phyloP scores from a whole-genome alignment of 2,797 vertebrate species.

The Manis pentadactyla region DNA sequence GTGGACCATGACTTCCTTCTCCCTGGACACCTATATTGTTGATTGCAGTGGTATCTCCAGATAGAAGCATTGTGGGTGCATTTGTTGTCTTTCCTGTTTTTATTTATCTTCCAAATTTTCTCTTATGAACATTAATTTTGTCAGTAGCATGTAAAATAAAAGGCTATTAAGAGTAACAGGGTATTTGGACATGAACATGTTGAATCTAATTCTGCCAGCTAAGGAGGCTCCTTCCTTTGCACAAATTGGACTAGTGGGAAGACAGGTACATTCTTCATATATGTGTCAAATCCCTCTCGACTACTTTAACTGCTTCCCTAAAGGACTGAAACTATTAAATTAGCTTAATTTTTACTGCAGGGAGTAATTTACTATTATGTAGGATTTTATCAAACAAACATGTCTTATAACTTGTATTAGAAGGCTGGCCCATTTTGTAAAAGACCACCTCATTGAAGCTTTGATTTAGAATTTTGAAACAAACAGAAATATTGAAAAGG shows the following conservation, averaged over 20 bases:
- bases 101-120: neutral
- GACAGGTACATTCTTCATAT: neutral
- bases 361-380: neutral
- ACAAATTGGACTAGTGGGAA: neutral
- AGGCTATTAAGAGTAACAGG: neutral
- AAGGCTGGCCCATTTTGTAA: neutral
- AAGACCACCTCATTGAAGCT: neutral
- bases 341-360: slow-evolving; percentile 44
- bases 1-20: neutral
- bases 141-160: neutral
- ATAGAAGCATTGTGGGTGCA: neutral
- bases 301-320: neutral
- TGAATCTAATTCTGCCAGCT: neutral
- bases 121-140: neutral
- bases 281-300: neutral
- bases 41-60: neutral
- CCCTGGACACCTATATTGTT: neutral
- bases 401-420: neutral
- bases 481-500: neutral
- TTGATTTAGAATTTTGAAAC: neutral
- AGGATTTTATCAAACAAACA: slow-evolving; percentile 19
- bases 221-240: neutral
- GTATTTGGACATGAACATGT: neutral
- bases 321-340: slow-evolving; percentile 26
- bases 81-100: neutral